These are phyloP conservation scores for Podarcis raffonei DNA, from an alignment of 2,113 vertebrate genomes.

Conservation along the genomic window DNA sequence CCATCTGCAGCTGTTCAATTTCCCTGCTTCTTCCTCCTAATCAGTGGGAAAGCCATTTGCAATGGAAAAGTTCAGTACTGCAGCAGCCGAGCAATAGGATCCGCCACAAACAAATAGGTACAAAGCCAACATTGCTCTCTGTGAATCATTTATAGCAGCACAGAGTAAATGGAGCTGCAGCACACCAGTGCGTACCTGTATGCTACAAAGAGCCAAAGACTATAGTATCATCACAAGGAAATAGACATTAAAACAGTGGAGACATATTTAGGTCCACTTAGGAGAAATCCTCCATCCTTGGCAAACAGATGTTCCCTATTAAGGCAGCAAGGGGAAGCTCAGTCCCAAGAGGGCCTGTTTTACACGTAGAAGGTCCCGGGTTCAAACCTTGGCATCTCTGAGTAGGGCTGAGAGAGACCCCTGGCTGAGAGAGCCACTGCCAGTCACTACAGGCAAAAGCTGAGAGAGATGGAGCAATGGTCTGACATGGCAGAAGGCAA, in stretches of 20 bases:
- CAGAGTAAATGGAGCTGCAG: neutral
- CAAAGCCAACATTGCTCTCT: neutral
- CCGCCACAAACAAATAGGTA: neutral
- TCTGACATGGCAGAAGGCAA: too few species aligned
- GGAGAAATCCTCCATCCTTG: neutral
- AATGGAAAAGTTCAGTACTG: neutral
- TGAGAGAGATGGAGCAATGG: too few species aligned
- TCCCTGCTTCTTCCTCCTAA: neutral
- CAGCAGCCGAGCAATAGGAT: neutral
- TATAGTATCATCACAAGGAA: neutral
- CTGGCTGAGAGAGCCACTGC: too few species aligned
- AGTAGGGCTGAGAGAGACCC: too few species aligned
- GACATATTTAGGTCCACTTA: neutral
- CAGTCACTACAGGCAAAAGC: too few species aligned
- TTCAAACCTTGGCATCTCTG: too few species aligned
- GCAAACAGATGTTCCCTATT: neutral
- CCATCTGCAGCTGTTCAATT: neutral
- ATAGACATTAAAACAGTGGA: neutral
- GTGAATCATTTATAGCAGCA: accelerated
- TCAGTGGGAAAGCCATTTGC: neutral
- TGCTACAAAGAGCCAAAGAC: accelerated
- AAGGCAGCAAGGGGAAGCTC: neutral
- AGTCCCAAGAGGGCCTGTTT: too few species aligned
- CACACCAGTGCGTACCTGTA: accelerated
- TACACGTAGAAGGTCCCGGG: too few species aligned